These are phyloP conservation scores for Cephus nigrinus DNA, from an alignment of 2,888 invertebrate genomes.

Conservation along the genomic window DNA sequence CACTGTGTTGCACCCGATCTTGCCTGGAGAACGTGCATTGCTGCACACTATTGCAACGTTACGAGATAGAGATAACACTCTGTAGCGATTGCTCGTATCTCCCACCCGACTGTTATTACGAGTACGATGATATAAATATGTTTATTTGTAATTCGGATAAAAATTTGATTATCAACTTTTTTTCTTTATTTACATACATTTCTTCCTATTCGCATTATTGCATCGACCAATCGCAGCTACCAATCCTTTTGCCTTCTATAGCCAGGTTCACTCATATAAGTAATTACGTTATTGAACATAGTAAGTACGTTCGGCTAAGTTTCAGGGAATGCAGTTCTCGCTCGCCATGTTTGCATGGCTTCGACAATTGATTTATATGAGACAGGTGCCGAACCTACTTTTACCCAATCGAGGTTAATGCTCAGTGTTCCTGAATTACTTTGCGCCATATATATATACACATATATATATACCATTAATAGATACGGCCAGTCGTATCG, in stretches of 20 bases:
- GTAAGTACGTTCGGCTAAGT: conserved; percentile 28
- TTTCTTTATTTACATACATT: background rate
- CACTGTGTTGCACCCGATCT: conserved; percentile 3
- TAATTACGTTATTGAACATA: conserved; percentile 40
- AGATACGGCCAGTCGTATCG: background rate
- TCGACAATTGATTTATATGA: conserved; percentile 45
- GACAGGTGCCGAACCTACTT: conserved; percentile 39
- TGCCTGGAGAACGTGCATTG: conserved; percentile 4
- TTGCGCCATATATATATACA: conserved; percentile 21
- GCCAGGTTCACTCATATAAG: conserved; percentile 22
- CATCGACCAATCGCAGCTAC: background rate
- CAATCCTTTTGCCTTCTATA: background rate
- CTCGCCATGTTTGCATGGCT: conserved; percentile 8
- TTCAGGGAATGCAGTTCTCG: conserved; percentile 30
- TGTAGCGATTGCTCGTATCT: background rate
- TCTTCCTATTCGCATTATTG: background rate
- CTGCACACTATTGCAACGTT: background rate
- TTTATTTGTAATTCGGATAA: background rate
- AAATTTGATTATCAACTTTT: background rate
- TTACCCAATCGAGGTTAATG: conserved; percentile 39
- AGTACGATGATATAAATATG: background rate
- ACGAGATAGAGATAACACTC: background rate
- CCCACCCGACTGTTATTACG: background rate
- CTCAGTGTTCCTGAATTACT: conserved; percentile 33
- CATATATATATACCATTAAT: background rate